A percentile compares a stretch with the other conserved stretches of the same genome.
Conservation (phyloP, 2,888 invertebrate genomes). For the Drosophila ustulata region DNA sequence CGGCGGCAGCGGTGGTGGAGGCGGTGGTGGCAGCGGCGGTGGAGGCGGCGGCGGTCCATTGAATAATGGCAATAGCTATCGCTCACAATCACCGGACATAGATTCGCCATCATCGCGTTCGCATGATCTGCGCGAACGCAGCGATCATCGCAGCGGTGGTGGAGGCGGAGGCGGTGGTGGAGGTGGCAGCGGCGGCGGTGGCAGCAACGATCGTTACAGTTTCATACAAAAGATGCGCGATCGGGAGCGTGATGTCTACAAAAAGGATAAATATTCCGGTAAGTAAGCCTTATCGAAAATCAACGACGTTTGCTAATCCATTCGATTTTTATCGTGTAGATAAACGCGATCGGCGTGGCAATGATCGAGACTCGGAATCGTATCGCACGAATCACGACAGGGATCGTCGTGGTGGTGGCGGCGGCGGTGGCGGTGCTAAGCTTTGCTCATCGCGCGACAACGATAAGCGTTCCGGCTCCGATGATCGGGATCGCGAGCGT, state of each 20-base stretch:
- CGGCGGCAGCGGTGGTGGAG: conserved; percentile 59
- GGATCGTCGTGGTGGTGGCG: conserved; percentile 85
- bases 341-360: conserved; percentile 89
- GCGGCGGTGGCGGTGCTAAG: conserved; percentile 80
- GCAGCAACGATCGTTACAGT: conserved; percentile 86
- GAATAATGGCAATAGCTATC: conserved; percentile 89
- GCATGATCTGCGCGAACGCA: conserved; percentile 84
- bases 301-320: not conserved
- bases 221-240: conserved; percentile 85
- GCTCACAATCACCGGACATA: conserved; percentile 91
- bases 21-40: conserved; percentile 73
- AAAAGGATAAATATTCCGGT: conserved; percentile 96
- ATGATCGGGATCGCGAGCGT: conserved; percentile 83
- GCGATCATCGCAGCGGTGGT: conserved; percentile 72
- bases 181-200: conserved; percentile 64
- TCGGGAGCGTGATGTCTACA: conserved; percentile 94
- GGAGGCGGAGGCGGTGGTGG: conserved; percentile 58
- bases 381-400: conserved; percentile 96
- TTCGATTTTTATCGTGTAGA: conserved; percentile 85
- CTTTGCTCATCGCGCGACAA: conserved; percentile 83
- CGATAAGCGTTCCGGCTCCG: conserved; percentile 85
- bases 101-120: conserved; percentile 87
- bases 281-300: conserved; percentile 60
- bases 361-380: conserved; percentile 87
- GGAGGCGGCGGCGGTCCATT: conserved; percentile 75